Percentiles rank a stretch among this genome's conserved stretches.
Evolutionary conservation across 2,797 vertebrate genomes (phyloP).

Genomic region (Anisognathus igniventris): DNA sequence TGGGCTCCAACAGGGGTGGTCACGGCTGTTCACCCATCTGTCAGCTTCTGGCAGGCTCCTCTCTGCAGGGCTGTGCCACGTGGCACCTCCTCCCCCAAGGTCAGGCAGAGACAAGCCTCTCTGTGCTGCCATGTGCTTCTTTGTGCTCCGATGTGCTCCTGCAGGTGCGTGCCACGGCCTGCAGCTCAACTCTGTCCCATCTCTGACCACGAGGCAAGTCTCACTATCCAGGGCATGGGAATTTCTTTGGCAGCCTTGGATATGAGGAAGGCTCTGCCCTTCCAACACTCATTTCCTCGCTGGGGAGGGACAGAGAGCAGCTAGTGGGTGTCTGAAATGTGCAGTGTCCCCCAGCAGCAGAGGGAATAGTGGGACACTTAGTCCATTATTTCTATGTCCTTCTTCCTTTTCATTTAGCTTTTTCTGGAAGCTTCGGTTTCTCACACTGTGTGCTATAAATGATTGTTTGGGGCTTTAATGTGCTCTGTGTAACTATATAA

Average conservation of each 20-base stretch:
- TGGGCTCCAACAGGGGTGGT: background rate
- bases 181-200: background rate
- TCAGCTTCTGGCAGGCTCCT: background rate
- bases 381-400: background rate
- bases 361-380: background rate
- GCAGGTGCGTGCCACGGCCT: background rate
- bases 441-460: background rate
- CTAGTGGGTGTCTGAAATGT: background rate
- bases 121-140: background rate
- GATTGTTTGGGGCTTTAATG: background rate
- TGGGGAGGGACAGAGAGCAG: background rate
- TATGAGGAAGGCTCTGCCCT: background rate
- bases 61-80: background rate
- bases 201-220: background rate
- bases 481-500: background rate
- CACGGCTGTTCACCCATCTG: background rate
- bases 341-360: background rate
- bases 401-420: conserved; percentile 6
- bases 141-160: background rate
- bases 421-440: background rate
- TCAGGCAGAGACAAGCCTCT: background rate
- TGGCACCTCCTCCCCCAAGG: background rate
- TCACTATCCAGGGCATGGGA: background rate
- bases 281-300: background rate
- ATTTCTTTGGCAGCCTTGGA: background rate